Base-by-base conservation (phyloP, 2,113 vertebrate genomes). In the Hypomesus transpacificus region DNA sequence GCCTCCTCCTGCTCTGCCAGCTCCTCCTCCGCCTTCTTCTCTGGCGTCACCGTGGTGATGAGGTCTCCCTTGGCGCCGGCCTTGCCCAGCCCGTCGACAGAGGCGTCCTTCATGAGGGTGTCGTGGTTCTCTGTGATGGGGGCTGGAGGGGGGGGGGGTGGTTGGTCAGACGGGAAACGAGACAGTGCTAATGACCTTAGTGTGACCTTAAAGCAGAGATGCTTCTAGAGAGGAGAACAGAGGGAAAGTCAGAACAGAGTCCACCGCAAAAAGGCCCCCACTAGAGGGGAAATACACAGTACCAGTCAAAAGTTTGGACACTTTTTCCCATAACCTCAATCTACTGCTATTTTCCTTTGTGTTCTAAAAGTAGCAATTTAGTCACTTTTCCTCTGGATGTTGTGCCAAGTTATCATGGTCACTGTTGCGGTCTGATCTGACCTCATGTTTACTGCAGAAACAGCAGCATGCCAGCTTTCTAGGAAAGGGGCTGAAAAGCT, bases 111-210 rank as follows among this genome's bases (percentile, higher is more conserved):
- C 93, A 96, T 95, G 86, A 94, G 92, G 73, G 94, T 94, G 90
- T 98, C 95, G 80, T 95, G 95, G 92, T 94, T 96, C 92, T 95
- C 95, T 90, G 90, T 95, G 77, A 95, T 94, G 86, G 95, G 96
- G 0, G 95, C 95, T 97, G 92, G 88, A 93, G 56, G 26, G 8
- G 24, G 3, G 39, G 9, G 9, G 39, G 39, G 9, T 2, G 31
- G 31, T 4, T 9, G 39, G 9, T 46, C 39, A 46, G 39, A 46
- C 5, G 1, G 7, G 39, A 2, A 46, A 46, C 39, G 6, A 46
- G 39, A 46, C 39, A 46, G 39, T 13, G 9, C 39, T 46, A 46
- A 46, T 46, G 39, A 46, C 39, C 39, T 46, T 9, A 46, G 39
- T 11, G 9, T 11, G 39, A 46, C 39, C 39, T 46, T 46, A 0